phyloP scores from a whole-genome alignment of 2,113 vertebrate genomes.

The Sinocyclocheilus maitianheensis region DNA sequence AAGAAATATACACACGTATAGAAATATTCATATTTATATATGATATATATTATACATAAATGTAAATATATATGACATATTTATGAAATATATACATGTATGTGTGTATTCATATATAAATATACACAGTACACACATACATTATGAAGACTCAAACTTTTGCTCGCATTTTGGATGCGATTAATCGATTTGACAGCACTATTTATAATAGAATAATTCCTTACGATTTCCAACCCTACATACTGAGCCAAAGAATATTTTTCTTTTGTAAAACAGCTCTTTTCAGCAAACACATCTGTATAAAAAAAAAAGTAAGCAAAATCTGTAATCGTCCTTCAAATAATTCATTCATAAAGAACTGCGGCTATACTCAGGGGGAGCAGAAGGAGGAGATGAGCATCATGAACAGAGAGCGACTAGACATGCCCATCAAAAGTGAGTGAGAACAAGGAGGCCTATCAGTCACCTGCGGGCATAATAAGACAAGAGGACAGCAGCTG shows the following conservation, averaged over 20 bases:
- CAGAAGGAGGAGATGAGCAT: slow-evolving; percentile 23
- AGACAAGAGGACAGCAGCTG: slow-evolving; percentile 32
- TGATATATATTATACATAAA: no score
- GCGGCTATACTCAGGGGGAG: background rate
- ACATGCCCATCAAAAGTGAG: slow-evolving; percentile 25
- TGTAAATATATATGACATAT: no score
- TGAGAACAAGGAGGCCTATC: slow-evolving; percentile 40
- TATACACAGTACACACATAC: no score
- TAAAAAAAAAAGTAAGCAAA: background rate
- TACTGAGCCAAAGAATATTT: background rate
- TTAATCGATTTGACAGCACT: no score
- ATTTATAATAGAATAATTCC: background rate
- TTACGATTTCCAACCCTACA: background rate
- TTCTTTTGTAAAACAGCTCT: background rate
- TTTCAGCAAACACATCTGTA: background rate
- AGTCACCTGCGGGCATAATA: slow-evolving; percentile 23
- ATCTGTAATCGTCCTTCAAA: background rate
- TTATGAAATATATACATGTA: no score
- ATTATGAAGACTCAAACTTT: no score
- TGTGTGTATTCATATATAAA: no score
- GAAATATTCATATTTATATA: no score
- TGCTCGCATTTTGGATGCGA: no score
- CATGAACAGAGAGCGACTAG: slow-evolving; percentile 47
- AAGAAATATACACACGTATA: no score
- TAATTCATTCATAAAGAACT: slow-evolving; percentile 5